Evolutionary conservation across 2,113 vertebrate genomes (phyloP), one percentile per base, ranked within the genome.

Genomic region (Clarias magur): DNA sequence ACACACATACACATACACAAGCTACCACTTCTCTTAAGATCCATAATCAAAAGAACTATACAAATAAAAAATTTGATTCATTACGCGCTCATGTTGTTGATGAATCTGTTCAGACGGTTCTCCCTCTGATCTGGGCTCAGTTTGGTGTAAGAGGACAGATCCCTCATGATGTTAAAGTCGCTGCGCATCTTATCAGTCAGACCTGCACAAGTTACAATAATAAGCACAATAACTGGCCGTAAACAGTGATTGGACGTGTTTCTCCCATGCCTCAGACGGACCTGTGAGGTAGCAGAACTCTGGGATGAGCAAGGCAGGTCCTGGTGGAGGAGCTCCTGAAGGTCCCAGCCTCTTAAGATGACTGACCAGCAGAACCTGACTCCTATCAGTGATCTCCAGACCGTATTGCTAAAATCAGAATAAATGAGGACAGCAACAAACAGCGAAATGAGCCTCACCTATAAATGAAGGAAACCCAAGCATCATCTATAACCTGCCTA

Each of bases 281-380:
- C 98, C 98, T 94, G 98, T 99, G 0, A 98, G 94, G 87, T 96
- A 98, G 94, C 98, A 99, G 67, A 99, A 94, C 85, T 99, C 98
- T 2, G 98, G 97, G 76, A 99, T 92, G 0, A 99, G 96, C 93
- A 96, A 89, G 34, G 96, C 95, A 0, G 97, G 95, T 25, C 96
- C 96, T 0, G 93, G 89, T 21, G 95, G 84, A 0, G 90, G 82
- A 4, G 38, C 95, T 15, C 94, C 95, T 0, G 94, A 34, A 4
- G 94, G 94, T 12, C 93, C 93, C 59, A 15, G 86, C 72, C 81
- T 95, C 91, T 94, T 98, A 34, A 95, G 91, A 16, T 97, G 93
- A 89, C 97, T 99, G 84, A 99, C 85, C 91, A 99, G 90, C 60
- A 98, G 95, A 0, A 95, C 97, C 88, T 99, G 98, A 80, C 96